A percentile compares a stretch with the other conserved stretches of the same genome.
These are phyloP conservation scores for Stigmatopora nigra DNA, from an alignment of 2,113 vertebrate genomes.

Conservation along the genomic window DNA sequence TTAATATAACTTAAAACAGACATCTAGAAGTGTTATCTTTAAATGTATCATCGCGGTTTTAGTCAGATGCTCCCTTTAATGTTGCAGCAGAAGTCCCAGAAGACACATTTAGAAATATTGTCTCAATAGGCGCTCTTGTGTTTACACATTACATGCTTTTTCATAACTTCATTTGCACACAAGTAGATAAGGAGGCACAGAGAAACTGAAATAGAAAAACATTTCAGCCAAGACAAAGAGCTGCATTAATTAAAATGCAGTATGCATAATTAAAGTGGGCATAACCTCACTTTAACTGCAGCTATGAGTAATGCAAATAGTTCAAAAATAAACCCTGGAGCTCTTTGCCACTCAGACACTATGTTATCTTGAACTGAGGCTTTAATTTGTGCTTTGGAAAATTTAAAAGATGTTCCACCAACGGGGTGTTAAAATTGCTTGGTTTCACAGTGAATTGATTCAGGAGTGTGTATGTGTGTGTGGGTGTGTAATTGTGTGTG, in stretches of 20 bases:
- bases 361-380: constrained; percentile 21
- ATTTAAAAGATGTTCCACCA: constrained; percentile 4
- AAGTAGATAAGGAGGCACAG: constrained; percentile 24
- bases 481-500: too few species aligned
- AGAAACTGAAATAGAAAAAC: constrained; percentile 21
- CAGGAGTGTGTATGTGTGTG: background rate
- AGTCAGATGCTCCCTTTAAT: background rate
- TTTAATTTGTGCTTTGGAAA: constrained; percentile 23
- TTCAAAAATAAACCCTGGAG: constrained; percentile 22
- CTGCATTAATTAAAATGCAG: constrained; percentile 39
- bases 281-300: constrained; percentile 38
- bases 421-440: constrained; percentile 11
- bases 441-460: constrained; percentile 6
- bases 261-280: constrained; percentile 35
- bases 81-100: background rate
- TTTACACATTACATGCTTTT: constrained; percentile 3
- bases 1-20: background rate
- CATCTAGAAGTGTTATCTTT: background rate
- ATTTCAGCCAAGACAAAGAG: constrained; percentile 15
- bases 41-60: background rate
- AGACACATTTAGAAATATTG: background rate
- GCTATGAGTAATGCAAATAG: constrained; percentile 29
- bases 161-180: constrained; percentile 7
- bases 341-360: constrained; percentile 25
- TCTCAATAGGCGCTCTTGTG: constrained; percentile 3